Evolutionary conservation across 2,113 vertebrate genomes (phyloP), one percentile per base, ranked within the genome.

Genomic region (Crotalus viridis): DNA sequence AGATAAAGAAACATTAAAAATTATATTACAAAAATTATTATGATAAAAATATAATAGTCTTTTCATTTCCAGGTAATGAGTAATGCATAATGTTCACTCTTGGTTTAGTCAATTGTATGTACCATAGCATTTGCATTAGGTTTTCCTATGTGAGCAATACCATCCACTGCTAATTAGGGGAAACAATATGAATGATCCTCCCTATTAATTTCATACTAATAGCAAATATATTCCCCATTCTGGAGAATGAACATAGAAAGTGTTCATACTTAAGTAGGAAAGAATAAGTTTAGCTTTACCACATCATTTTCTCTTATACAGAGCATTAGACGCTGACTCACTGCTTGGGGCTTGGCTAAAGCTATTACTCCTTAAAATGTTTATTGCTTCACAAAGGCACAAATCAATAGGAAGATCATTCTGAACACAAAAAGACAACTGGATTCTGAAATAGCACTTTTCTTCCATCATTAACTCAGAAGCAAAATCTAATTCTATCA

Each of bases 341-440:
- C 81, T 64, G 89, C 54, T 93, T 69, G 39, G 46, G n/a, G 46
- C 24, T 87, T 93, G 81, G 89, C 81, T 90, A 57, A 33, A 87
- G 48, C 56, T 59, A 90, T 93, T 90, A 93, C n/a, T 90, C 56
- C 81, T 90, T 57, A n/a, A 90, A 85, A 90, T 54, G 21, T 86
- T 61, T 86, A 86, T 90, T 64, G n/a, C 46, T 90, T 24, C 54
- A 89, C 43, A 51, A 43, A 52, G 33, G 12, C 89, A 87, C 81
- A 64, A 87, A 90, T 90, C 92, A 64, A 93, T 61, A 52, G 6
- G 5, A 57, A 61, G 21, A 93, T 54, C 56, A n/a, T 86, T 61
- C 52, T 28, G 81, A 93, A 87, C 46, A 87, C 22, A 28, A 48
- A 85, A n/a, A 85, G 39, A 46, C 19, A 59, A 48, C 55, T 43